These are phyloP conservation scores for Plestiodon gilberti DNA, from an alignment of 2,113 vertebrate species.

Conservation along the genomic window DNA sequence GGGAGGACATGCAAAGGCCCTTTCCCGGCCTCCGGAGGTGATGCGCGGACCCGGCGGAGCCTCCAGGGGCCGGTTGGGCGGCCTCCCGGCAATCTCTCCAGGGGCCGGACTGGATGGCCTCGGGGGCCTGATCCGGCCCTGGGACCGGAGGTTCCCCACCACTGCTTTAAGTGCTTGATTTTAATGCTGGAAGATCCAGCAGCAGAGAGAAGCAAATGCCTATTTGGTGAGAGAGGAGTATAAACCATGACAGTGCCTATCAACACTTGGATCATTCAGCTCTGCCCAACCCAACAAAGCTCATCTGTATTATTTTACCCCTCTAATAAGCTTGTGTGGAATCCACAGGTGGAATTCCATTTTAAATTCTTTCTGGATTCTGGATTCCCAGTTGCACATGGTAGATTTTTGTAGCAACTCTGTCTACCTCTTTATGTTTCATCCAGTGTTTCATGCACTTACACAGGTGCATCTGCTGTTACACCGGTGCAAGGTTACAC, in stretches of 20 bases:
- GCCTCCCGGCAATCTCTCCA: no score
- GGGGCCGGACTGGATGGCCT: no score
- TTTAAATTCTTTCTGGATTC: not conserved
- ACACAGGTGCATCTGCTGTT: no score
- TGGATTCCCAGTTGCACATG: not conserved
- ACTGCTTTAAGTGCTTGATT: not conserved
- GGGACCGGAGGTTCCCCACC: no score
- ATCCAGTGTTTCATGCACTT: no score
- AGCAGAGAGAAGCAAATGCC: not conserved
- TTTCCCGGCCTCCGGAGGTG: no score
- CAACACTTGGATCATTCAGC: constrained; percentile 32
- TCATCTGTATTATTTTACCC: not conserved
- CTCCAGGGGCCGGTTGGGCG: no score
- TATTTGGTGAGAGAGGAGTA: constrained; percentile 7
- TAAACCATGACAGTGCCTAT: not conserved
- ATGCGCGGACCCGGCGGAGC: no score
- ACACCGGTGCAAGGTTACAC: no score
- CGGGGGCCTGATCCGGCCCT: no score
- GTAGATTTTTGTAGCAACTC: not conserved
- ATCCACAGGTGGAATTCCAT: not conserved
- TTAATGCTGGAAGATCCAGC: constrained; percentile 25
- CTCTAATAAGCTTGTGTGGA: not conserved
- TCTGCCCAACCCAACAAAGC: not conserved
- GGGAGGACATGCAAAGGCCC: no score
- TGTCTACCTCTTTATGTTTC: not conserved